Conservation (phyloP, 2,888 invertebrate genomes). For the Rosalia funebris region DNA sequence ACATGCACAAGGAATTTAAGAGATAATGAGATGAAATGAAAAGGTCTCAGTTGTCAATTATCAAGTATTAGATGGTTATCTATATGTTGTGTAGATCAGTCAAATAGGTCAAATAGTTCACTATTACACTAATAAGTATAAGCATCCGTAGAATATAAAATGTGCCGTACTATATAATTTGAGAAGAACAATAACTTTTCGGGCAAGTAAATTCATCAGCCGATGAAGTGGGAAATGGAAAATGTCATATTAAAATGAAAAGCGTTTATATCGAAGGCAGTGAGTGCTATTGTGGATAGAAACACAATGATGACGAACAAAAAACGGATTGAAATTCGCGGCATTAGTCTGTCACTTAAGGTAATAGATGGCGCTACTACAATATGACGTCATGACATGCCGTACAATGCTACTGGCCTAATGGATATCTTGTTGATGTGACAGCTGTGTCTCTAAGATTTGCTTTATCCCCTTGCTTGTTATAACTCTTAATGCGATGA, state of each 20-base stretch:
- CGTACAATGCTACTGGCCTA: slow-evolving; percentile 41
- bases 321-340: slow-evolving; percentile 55
- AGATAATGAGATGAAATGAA: no score
- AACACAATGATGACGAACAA: slow-evolving; percentile 48
- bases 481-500: slow-evolving; percentile 44
- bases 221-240: slow-evolving; percentile 50
- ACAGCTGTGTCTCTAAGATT: slow-evolving; percentile 46
- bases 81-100: no score
- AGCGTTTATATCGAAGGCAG: slow-evolving; percentile 55
- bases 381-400: slow-evolving; percentile 48
- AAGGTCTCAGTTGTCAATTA: no score
- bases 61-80: no score
- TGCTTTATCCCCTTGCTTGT: slow-evolving; percentile 42
- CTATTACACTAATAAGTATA: no score
- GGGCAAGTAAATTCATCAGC: slow-evolving; percentile 48
- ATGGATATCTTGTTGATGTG: slow-evolving; percentile 46
- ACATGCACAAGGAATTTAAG: no score
- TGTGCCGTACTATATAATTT: no score
- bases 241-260: slow-evolving; percentile 57
- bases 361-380: slow-evolving; percentile 53
- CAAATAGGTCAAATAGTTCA: no score
- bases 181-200: slow-evolving; percentile 39
- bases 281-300: slow-evolving; percentile 53
- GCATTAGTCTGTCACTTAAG: slow-evolving; percentile 57
- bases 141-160: no score